Conservation (phyloP, 1,140 invertebrate species). For the Penaeus chinensis region DNA sequence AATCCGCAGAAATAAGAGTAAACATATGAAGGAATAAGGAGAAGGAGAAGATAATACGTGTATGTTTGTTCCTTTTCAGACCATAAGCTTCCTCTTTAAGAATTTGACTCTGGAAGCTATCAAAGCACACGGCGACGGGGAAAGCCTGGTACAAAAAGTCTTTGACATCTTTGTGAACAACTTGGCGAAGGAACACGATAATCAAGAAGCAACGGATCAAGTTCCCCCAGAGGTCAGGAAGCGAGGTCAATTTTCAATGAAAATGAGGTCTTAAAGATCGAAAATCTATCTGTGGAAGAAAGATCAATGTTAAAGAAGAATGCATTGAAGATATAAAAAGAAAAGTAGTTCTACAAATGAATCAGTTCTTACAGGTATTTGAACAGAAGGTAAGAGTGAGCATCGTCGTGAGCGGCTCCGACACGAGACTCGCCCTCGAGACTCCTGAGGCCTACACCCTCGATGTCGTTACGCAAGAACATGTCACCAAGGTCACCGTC, state of each 20-base stretch:
- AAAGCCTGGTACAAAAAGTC: slow-evolving; percentile 23
- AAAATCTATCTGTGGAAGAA: too few species aligned
- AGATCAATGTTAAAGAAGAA: too few species aligned
- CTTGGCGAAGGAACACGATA: slow-evolving; percentile 3
- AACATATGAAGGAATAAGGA: too few species aligned
- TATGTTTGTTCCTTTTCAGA: too few species aligned
- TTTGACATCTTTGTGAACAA: slow-evolving; percentile 24
- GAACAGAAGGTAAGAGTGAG: not conserved
- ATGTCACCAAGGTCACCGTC: slow-evolving; percentile 50
- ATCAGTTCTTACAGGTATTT: not conserved
- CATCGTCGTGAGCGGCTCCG: not conserved
- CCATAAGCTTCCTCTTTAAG: too few species aligned
- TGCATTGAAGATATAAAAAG: too few species aligned
- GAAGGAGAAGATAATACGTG: too few species aligned
- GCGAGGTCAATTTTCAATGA: too few species aligned
- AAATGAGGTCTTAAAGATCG: too few species aligned
- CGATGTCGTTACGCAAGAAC: not conserved
- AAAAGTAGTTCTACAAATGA: not conserved
- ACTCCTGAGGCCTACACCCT: slow-evolving; percentile 31
- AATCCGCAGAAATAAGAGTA: too few species aligned
- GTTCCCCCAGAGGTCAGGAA: too few species aligned
- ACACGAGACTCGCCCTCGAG: not conserved
- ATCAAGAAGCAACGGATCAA: not conserved
- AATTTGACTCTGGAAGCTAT: too few species aligned
- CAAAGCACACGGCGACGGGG: not conserved